phyloP scores from a whole-genome alignment of 2,797 vertebrate genomes.

The Anas bahamensis region DNA sequence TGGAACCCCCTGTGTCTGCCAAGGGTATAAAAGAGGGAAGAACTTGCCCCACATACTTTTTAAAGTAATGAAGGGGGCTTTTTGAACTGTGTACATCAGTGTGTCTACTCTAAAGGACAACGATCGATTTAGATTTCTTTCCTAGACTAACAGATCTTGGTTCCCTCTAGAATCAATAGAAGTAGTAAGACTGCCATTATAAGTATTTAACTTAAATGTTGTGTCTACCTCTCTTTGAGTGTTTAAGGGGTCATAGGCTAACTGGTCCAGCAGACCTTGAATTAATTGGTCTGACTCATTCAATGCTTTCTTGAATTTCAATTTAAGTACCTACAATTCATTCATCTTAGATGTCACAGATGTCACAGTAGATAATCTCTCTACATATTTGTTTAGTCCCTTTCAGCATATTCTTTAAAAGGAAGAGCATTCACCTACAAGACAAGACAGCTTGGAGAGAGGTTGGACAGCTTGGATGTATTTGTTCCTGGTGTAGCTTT shows the following conservation, averaged over 20 bases:
- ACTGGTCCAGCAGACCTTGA: slow-evolving; percentile 46
- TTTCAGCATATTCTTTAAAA: slow-evolving; percentile 28
- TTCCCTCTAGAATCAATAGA: slow-evolving; percentile 51
- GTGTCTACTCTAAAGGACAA: slow-evolving; percentile 14
- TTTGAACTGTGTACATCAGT: background rate
- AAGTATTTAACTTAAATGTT: slow-evolving; percentile 56
- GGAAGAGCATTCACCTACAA: slow-evolving; percentile 26
- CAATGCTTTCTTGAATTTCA: slow-evolving; percentile 62
- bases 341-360: slow-evolving; percentile 54
- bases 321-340: slow-evolving; percentile 37
- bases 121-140: slow-evolving; percentile 48
- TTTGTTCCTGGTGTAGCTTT: slow-evolving; percentile 1
- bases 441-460: slow-evolving; percentile 28
- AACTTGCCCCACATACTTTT: background rate
- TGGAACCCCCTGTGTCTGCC: background rate
- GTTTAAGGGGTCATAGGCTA: slow-evolving; percentile 61
- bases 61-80: background rate
- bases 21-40: background rate
- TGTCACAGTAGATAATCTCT: slow-evolving; percentile 42
- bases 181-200: slow-evolving; percentile 10
- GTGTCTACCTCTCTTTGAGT: slow-evolving; percentile 38
- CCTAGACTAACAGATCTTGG: slow-evolving; percentile 6
- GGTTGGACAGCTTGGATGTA: background rate
- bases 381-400: slow-evolving; percentile 5
- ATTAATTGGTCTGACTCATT: slow-evolving; percentile 65